Percentiles rank a stretch among this genome's conserved stretches.
Conservation (phyloP, 2,113 vertebrate species). For the Thunnus maccoyii region DNA sequence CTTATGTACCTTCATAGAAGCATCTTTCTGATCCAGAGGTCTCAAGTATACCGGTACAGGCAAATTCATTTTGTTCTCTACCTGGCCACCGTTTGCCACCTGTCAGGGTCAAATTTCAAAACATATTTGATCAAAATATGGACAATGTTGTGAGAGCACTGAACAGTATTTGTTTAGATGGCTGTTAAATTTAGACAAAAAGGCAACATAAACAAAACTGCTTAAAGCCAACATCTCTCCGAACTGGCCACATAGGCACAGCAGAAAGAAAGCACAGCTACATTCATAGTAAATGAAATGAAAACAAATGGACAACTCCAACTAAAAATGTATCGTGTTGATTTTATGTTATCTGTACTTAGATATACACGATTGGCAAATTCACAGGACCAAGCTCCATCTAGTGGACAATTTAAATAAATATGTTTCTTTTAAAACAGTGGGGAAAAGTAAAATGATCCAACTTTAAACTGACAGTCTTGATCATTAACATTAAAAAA, state of each 20-base stretch:
- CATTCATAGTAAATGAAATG: too few species aligned
- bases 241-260: too few species aligned
- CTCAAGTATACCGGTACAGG: slow-evolving; percentile 96
- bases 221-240: too few species aligned
- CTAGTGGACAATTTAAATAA: neutral
- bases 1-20: slow-evolving; percentile 93
- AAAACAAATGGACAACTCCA: too few species aligned
- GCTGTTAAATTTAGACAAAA: too few species aligned
- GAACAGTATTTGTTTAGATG: too few species aligned
- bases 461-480: neutral
- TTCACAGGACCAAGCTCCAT: neutral
- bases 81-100: slow-evolving; percentile 87
- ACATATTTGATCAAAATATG: neutral
- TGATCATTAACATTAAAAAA: neutral
- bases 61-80: slow-evolving; percentile 94
- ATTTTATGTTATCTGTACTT: too few species aligned
- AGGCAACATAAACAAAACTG: too few species aligned
- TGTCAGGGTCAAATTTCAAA: slow-evolving; percentile 16
- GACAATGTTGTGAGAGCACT: too few species aligned
- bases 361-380: too few species aligned
- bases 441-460: neutral
- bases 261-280: too few species aligned
- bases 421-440: neutral
- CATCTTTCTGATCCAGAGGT: slow-evolving; percentile 95
- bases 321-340: too few species aligned